Evolutionary conservation across 2,113 vertebrate genomes (phyloP).

Genomic region (Ciconia stormi): DNA sequence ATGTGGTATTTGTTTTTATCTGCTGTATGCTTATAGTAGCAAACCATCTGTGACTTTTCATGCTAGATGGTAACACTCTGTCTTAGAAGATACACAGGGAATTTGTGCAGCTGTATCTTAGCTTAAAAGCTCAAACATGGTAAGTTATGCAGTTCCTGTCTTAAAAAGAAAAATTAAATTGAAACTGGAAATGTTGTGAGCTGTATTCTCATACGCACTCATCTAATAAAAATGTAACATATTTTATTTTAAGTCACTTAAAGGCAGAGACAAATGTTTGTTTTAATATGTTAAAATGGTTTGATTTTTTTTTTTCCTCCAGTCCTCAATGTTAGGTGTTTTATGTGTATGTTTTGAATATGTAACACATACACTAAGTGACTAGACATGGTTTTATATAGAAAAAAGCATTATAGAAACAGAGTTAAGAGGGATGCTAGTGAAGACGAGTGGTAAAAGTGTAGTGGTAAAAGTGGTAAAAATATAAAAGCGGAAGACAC

Average conservation of each 20-base stretch:
- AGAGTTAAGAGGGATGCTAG: not conserved
- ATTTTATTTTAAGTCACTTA: not conserved
- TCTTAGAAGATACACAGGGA: not conserved
- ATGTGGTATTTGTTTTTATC: constrained; percentile 23
- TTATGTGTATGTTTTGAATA: not conserved
- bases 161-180: not conserved
- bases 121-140: not conserved
- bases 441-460: not conserved
- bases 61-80: not conserved
- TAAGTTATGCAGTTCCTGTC: not conserved
- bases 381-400: not conserved
- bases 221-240: not conserved
- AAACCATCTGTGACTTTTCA: not conserved
- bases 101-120: not conserved
- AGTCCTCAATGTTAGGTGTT: not conserved
- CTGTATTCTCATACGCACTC: not conserved
- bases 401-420: not conserved
- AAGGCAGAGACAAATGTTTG: not conserved
- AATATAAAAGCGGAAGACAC: not conserved
- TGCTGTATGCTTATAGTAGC: not conserved
- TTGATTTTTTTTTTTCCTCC: not conserved
- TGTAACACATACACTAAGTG: not conserved
- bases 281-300: not conserved
- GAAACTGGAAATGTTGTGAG: not conserved
- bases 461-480: too few species aligned